Evolutionary conservation across 2,113 vertebrate genomes (phyloP).

Genomic region (Panthera uncia): DNA sequence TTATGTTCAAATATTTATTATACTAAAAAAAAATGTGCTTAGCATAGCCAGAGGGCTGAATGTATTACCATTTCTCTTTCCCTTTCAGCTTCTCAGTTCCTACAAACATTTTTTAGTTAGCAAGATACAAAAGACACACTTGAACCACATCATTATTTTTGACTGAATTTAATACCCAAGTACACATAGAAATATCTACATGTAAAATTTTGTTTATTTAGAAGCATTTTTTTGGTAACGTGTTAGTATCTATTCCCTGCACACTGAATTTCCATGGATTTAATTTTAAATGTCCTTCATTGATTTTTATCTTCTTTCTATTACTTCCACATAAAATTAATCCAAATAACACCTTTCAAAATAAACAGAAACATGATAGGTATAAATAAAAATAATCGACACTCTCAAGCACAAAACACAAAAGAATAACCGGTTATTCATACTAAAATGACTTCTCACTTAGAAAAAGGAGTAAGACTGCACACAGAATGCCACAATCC

Average conservation of each 20-base stretch:
- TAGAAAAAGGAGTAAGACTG: neutral
- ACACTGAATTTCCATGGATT: neutral
- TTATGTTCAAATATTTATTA: neutral
- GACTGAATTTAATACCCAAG: neutral
- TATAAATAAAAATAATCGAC: neutral
- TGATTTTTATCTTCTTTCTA: slow-evolving; percentile 45
- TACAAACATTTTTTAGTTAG: neutral
- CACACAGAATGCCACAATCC: neutral
- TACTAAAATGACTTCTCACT: neutral
- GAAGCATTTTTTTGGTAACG: neutral
- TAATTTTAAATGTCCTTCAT: slow-evolving; percentile 11
- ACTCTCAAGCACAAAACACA: neutral
- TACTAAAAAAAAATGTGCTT: neutral
- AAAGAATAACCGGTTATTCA: neutral
- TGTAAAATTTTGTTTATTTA: slow-evolving; percentile 35
- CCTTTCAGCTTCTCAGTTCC: neutral
- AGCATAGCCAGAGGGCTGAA: neutral
- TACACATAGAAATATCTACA: neutral
- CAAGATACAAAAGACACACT: neutral
- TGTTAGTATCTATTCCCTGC: neutral
- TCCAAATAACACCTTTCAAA: neutral
- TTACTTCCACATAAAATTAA: neutral
- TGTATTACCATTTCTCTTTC: neutral
- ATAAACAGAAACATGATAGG: neutral
- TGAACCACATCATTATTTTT: neutral